Evolutionary conservation across 2,113 vertebrate species (phyloP).

Genomic region (Salvelinus fontinalis): DNA sequence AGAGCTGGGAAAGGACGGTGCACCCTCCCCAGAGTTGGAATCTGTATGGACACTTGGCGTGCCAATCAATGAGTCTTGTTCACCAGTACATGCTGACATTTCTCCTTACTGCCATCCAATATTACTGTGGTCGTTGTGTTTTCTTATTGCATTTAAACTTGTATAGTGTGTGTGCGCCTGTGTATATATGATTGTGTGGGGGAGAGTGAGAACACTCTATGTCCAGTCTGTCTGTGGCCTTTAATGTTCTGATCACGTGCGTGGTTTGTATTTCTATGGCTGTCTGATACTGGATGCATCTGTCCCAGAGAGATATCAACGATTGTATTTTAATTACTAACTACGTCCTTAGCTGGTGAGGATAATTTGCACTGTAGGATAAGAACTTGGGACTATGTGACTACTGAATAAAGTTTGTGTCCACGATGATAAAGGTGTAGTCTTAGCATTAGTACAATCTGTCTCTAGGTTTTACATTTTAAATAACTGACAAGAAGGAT

Average conservation of each 20-base stretch:
- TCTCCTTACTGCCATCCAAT: slow-evolving; percentile 49
- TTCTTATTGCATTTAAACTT: slow-evolving; percentile 50
- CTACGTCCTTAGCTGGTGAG: slow-evolving; percentile 38
- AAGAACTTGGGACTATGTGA: slow-evolving; percentile 38
- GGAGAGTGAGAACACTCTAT: slow-evolving; percentile 32
- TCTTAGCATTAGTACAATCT: too few species aligned
- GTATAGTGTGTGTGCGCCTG: slow-evolving; percentile 32
- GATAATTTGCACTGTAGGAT: slow-evolving; percentile 64
- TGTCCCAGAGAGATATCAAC: slow-evolving; percentile 29
- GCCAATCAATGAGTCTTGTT: slow-evolving; percentile 50
- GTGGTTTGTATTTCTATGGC: slow-evolving; percentile 22
- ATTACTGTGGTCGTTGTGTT: slow-evolving; percentile 51
- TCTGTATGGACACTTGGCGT: slow-evolving; percentile 52
- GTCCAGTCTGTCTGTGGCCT: slow-evolving; percentile 69
- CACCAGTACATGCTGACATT: slow-evolving; percentile 31
- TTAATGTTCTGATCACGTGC: slow-evolving; percentile 52
- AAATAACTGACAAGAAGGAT: too few species aligned
- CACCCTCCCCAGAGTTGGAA: slow-evolving; percentile 13
- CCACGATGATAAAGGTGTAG: slow-evolving; percentile 14
- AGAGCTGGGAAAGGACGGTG: slow-evolving; percentile 6
- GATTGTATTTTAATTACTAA: slow-evolving; percentile 66
- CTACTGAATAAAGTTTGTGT: slow-evolving; percentile 74
- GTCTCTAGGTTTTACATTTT: too few species aligned
- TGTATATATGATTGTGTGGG: slow-evolving; percentile 21
- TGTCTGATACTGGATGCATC: slow-evolving; percentile 38